Conservation (phyloP, 35 echinoderm and acorn worm species). For the Eucidaris tribuloides region DNA sequence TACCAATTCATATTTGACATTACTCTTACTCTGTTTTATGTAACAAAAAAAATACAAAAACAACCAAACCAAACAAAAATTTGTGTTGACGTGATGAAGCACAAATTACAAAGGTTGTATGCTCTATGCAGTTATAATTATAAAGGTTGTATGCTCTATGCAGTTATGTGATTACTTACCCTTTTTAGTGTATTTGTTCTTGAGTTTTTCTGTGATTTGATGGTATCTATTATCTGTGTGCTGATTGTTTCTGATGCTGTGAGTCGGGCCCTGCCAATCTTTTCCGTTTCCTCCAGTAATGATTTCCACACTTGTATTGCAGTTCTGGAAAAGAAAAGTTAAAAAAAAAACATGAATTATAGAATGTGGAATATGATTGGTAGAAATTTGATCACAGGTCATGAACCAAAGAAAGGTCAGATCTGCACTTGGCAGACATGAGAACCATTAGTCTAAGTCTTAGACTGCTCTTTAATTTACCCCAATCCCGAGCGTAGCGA, state of each 20-base stretch:
- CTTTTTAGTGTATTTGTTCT: slow-evolving; percentile 46
- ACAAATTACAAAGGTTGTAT: not conserved
- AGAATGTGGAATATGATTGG: too few species aligned
- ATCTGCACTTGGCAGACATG: too few species aligned
- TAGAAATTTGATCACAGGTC: too few species aligned
- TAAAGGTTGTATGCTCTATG: not conserved
- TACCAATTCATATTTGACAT: too few species aligned
- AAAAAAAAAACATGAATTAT: not conserved
- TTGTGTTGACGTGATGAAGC: not conserved
- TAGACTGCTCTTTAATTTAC: too few species aligned
- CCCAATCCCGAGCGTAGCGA: too few species aligned
- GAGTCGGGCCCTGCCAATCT: slow-evolving; percentile 32
- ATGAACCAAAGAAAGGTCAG: too few species aligned
- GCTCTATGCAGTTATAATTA: not conserved
- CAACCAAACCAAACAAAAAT: too few species aligned
- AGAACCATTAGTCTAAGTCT: too few species aligned
- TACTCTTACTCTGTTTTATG: too few species aligned
- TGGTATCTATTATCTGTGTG: slow-evolving; percentile 35
- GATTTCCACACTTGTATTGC: slow-evolving; percentile 41
- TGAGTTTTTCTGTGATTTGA: slow-evolving; percentile 47
- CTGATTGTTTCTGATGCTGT: slow-evolving; percentile 53
- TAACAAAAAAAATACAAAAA: too few species aligned
- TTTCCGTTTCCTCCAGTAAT: slow-evolving; percentile 56
- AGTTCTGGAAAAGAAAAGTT: not conserved
- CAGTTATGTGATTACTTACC: slow-evolving; percentile 8